Percentiles rank a stretch among this genome's conserved stretches.
Evolutionary conservation across 2,113 vertebrate species (phyloP).

Genomic region (Formicarius rufipectus): DNA sequence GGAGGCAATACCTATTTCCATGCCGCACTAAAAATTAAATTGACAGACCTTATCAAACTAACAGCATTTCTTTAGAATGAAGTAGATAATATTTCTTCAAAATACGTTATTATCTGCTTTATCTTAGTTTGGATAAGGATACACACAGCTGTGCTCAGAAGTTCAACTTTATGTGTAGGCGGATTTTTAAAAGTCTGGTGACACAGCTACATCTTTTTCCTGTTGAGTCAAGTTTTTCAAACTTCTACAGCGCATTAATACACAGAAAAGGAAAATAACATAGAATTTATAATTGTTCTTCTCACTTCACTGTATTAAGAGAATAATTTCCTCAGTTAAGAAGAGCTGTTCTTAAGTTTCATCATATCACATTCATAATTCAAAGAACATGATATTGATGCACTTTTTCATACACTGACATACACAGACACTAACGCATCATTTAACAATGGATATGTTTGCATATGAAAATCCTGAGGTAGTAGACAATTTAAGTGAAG

Average conservation of each 20-base stretch:
- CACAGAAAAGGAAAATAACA: neutral
- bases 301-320: neutral
- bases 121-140: neutral
- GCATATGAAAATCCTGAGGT: neutral
- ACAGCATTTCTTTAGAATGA: neutral
- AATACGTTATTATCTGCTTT: neutral
- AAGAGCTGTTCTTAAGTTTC: neutral
- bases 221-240: neutral
- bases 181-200: neutral
- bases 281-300: neutral
- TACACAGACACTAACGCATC: neutral
- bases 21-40: neutral
- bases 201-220: neutral
- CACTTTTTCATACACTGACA: neutral
- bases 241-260: neutral
- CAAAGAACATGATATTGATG: fast-evolving
- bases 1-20: neutral
- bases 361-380: neutral
- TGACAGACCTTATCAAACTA: neutral
- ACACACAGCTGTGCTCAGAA: neutral
- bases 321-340: neutral
- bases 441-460: neutral
- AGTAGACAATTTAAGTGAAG: neutral
- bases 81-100: neutral
- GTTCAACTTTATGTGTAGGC: neutral